A percentile compares a stretch with the other conserved stretches of the same genome.
These are phyloP conservation scores for Atopsyche davidsoni DNA, from an alignment of 1,140 invertebrate species.

Conservation along the genomic window DNA sequence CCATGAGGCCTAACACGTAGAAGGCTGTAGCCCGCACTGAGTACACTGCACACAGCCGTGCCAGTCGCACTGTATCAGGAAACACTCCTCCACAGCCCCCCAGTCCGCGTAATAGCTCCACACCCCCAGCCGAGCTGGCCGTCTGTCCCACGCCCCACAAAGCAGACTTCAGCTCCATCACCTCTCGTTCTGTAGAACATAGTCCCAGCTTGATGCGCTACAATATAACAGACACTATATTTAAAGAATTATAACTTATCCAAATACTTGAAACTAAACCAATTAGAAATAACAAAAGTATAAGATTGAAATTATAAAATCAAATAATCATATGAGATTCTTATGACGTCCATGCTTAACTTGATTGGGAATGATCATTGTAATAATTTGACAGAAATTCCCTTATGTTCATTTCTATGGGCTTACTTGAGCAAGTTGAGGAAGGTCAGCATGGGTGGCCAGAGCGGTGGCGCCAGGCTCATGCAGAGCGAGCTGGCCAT, in stretches of 20 bases:
- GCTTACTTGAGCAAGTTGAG: constrained; percentile 42
- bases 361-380: neutral
- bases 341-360: too few relatives aligned
- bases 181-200: constrained; percentile 57
- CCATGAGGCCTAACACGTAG: constrained; percentile 78
- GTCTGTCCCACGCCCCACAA: constrained; percentile 86
- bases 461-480: constrained; percentile 65
- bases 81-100: constrained; percentile 65
- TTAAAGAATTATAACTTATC: too few relatives aligned
- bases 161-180: constrained; percentile 76
- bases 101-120: constrained; percentile 71
- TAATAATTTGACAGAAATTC: neutral
- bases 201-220: constrained; percentile 45
- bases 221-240: constrained; percentile 2
- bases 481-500: constrained; percentile 80
- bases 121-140: constrained; percentile 66
- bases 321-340: too few relatives aligned
- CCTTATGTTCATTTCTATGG: too few relatives aligned
- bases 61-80: constrained; percentile 67
- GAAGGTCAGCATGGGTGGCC: constrained; percentile 43
- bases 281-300: too few relatives aligned
- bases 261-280: too few relatives aligned
- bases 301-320: too few relatives aligned
- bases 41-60: constrained; percentile 73
- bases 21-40: constrained; percentile 84